phyloP scores from a whole-genome alignment of 2,888 invertebrate genomes.

The Iselma pallidipennis region DNA sequence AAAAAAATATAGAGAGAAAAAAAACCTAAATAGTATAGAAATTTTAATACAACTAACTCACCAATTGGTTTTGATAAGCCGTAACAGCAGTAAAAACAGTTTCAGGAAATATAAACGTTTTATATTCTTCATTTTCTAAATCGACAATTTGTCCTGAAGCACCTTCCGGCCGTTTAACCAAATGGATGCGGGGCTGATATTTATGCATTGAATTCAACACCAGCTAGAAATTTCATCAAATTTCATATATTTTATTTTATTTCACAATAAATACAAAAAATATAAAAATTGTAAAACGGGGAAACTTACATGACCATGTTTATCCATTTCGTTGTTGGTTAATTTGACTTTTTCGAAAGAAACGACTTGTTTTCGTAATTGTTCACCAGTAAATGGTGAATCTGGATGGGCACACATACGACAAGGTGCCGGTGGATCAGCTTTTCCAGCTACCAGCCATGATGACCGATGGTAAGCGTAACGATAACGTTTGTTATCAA shows the following conservation, averaged over 20 bases:
- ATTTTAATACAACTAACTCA: constrained; percentile 57
- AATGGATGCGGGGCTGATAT: constrained; percentile 79
- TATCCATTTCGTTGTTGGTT: constrained; percentile 98
- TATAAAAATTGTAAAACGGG: not conserved
- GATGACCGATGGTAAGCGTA: constrained; percentile 98
- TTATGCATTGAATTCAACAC: constrained; percentile 86
- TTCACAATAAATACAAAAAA: too few relatives aligned
- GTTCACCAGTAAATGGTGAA: constrained; percentile 93
- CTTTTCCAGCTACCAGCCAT: constrained; percentile 98
- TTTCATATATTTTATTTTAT: not conserved
- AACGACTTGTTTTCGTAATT: constrained; percentile 93
- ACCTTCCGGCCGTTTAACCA: constrained; percentile 70
- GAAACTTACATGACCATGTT: constrained; percentile 85
- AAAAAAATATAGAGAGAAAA: not conserved
- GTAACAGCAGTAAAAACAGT: constrained; percentile 85
- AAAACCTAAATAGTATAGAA: not conserved
- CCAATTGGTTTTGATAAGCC: constrained; percentile 86
- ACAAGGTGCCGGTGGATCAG: constrained; percentile 93
- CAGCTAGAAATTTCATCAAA: constrained; percentile 61
- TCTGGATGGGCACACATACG: constrained; percentile 96
- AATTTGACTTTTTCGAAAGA: constrained; percentile 98
- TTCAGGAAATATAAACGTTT: constrained; percentile 80
- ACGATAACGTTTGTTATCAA: constrained; percentile 94
- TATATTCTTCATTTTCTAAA: constrained; percentile 73
- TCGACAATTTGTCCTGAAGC: constrained; percentile 64